phyloP scores from a whole-genome alignment of 2,888 invertebrate species.

The Aethes cnicana region DNA sequence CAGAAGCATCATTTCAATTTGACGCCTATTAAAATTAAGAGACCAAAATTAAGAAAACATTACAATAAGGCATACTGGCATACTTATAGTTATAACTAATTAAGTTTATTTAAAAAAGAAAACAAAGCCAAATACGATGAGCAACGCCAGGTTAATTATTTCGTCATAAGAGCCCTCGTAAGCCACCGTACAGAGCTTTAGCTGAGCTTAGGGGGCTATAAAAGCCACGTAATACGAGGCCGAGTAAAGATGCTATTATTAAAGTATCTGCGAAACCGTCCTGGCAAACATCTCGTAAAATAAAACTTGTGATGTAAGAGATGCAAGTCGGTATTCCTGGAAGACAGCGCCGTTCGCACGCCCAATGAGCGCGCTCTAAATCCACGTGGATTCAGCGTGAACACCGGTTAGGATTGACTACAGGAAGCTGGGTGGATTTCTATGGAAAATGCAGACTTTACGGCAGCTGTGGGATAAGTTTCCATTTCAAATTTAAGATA shows the following conservation, averaged over 20 bases:
- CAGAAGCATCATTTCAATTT: conserved; percentile 44
- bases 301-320: conserved; percentile 66
- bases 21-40: conserved; percentile 36
- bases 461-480: conserved; percentile 79
- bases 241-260: conserved; percentile 81
- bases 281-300: conserved; percentile 78
- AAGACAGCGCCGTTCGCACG: conserved; percentile 51
- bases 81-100: too few relatives aligned
- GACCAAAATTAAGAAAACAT: neutral
- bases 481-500: conserved; percentile 81
- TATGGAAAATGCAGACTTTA: conserved; percentile 81
- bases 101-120: too few relatives aligned
- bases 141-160: conserved; percentile 77
- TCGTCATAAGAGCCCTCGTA: conserved; percentile 76
- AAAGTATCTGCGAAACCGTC: conserved; percentile 79
- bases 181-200: conserved; percentile 76
- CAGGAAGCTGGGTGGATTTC: conserved; percentile 72
- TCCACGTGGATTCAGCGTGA: conserved; percentile 75
- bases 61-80: neutral
- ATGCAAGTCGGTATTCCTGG: conserved; percentile 57
- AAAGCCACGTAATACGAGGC: conserved; percentile 79
- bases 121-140: conserved; percentile 68
- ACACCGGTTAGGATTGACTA: conserved; percentile 75
- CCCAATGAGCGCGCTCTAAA: conserved; percentile 65
- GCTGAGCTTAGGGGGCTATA: conserved; percentile 71